These are phyloP conservation scores for Caenorhabditis drosophilae DNA, from an alignment of 2,888 invertebrate genomes.

Conservation along the genomic window DNA sequence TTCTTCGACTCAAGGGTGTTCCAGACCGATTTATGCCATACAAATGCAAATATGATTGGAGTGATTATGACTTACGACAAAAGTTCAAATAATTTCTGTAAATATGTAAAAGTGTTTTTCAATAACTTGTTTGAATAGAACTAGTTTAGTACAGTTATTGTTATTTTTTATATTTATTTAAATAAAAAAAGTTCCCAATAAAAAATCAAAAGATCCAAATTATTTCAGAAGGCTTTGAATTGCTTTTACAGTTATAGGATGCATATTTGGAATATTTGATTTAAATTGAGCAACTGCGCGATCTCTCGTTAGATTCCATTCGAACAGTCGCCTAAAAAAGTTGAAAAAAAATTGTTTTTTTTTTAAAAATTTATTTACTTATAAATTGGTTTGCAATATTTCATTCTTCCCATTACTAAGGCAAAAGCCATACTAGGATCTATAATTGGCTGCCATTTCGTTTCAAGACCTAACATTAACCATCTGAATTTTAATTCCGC, in stretches of 20 bases:
- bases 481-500: constrained; percentile 73
- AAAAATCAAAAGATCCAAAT: constrained; percentile 9
- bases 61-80: constrained; percentile 48
- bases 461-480: constrained; percentile 80
- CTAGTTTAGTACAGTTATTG: constrained; percentile 3
- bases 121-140: too few species aligned
- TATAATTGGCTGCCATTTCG: constrained; percentile 77
- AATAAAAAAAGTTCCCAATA: not conserved
- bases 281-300: constrained; percentile 58
- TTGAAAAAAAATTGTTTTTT: not conserved
- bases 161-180: not conserved
- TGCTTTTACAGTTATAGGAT: constrained; percentile 62
- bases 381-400: constrained; percentile 85
- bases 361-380: constrained; percentile 71
- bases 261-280: constrained; percentile 55
- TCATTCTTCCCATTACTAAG: constrained; percentile 85
- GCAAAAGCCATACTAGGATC: constrained; percentile 79
- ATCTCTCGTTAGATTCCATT: constrained; percentile 51
- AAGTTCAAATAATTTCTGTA: too few species aligned
- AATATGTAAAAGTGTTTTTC: too few species aligned
- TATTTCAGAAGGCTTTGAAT: constrained; percentile 46
- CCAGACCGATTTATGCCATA: constrained; percentile 59
- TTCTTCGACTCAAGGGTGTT: constrained; percentile 51
- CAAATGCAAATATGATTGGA: constrained; percentile 63
- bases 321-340: constrained; percentile 55